Evolutionary conservation across 2,797 vertebrate genomes (phyloP).

Genomic region (Pseudochirops cupreus): DNA sequence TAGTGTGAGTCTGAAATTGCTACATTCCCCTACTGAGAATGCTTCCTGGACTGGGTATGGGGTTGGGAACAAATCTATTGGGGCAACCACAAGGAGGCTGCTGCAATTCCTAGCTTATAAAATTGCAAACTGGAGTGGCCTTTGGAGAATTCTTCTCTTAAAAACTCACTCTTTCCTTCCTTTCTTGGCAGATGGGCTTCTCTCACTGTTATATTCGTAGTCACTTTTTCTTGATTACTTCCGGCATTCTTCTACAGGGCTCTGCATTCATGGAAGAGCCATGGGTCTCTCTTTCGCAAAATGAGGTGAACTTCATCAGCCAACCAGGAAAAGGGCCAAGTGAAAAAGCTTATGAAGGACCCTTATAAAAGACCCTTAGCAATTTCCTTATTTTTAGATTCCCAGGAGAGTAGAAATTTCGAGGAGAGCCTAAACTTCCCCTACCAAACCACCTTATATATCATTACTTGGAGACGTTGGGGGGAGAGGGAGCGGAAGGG

Average conservation of each 20-base stretch:
- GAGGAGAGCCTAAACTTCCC: background rate
- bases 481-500: too few species aligned
- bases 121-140: slow-evolving; percentile 73
- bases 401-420: background rate
- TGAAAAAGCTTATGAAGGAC: background rate
- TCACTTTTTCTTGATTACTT: slow-evolving; percentile 67
- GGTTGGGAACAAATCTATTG: slow-evolving; percentile 64
- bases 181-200: slow-evolving; percentile 58
- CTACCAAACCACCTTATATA: background rate
- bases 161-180: background rate
- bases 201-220: slow-evolving; percentile 35
- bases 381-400: background rate
- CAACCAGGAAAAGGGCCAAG: background rate
- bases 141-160: slow-evolving; percentile 22
- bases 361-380: background rate
- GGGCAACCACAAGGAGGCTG: slow-evolving; percentile 75
- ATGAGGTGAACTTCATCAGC: background rate
- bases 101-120: slow-evolving; percentile 81
- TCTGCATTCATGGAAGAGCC: background rate
- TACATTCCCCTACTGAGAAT: slow-evolving; percentile 67
- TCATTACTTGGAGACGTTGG: background rate
- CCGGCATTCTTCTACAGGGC: slow-evolving; percentile 39
- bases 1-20: slow-evolving; percentile 60
- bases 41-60: slow-evolving; percentile 70
- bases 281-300: slow-evolving; percentile 36